Conservation (phyloP, 2,888 invertebrate species). For the Metallyticus violacea region DNA sequence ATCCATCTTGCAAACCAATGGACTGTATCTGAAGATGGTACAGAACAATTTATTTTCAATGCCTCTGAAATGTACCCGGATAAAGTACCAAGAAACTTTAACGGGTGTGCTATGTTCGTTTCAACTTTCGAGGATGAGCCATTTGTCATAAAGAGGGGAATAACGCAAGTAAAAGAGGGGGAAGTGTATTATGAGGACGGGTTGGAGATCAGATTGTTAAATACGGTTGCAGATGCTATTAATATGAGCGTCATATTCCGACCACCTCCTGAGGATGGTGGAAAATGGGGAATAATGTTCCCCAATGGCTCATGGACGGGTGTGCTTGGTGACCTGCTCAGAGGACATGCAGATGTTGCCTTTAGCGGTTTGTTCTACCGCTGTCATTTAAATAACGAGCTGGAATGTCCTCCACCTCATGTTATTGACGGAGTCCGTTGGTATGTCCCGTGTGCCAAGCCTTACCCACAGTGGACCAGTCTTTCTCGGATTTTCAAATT, state of each 20-base stretch:
- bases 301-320: constrained; percentile 5
- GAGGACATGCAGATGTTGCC: background rate
- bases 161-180: background rate
- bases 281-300: background rate
- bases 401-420: background rate
- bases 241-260: background rate
- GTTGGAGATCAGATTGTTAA: background rate
- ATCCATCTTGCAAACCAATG: background rate
- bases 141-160: background rate
- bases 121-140: background rate
- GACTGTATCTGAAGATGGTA: background rate
- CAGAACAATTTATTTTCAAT: background rate
- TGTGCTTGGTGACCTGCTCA: background rate
- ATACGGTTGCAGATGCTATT: background rate
- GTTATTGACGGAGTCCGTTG: constrained; percentile 47
- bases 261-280: background rate
- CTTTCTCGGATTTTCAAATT: background rate
- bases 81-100: background rate
- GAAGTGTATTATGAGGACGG: background rate
- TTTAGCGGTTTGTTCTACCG: background rate
- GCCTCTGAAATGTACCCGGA: background rate
- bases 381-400: background rate
- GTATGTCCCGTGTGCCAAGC: constrained; percentile 48
- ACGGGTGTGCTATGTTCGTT: background rate
- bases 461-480: constrained; percentile 50